Evolutionary conservation across 1,140 invertebrate species (phyloP), one percentile per base, ranked within the genome.

Genomic region (Hermetia illucens): DNA sequence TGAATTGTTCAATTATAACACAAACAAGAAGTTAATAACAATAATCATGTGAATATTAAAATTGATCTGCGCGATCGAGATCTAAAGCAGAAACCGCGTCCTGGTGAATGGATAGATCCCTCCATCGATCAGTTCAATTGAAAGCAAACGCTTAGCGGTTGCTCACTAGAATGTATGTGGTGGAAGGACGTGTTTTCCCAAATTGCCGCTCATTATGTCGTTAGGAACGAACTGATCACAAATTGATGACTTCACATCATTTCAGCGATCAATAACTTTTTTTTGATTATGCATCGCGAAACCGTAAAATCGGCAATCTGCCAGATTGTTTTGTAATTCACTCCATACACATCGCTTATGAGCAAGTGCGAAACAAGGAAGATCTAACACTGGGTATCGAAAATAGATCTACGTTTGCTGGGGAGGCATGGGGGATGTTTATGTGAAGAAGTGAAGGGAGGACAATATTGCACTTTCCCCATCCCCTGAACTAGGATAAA

Each of bases 11-110:
- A 27, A 27, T 27, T 27, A 27, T 27, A 13, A 13, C 24, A 27
- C 24, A 27, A 27, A 27, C 24, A 27, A 27, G 24, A 27, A 27
- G 24, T 27, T 27, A 27, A 27, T 27, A 27, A 27, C 24, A 27
- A 27, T 27, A 27, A 27, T 27, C 24, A 27, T 27, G 24, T 13
- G 24, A 27, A 27, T 27, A 27, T 27, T 27, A 27, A 27, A 27
- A 9, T 13, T 13, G 24, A 27, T 27, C 24, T n/a, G n/a, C n/a
- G n/a, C n/a, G n/a, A 13, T 13, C 24, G 24, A 27, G 24, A 27
- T 27, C 24, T 27, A 13, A 27, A 13, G 24, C 24, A n/a, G n/a
- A n/a, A n/a, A n/a, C n/a, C n/a, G 24, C 24, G 8, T 13, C 24
- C 8, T 13, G 13, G 13, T 13, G 24, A 27, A 8, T 8, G 8